These are phyloP conservation scores for Halyomorpha halys DNA, from an alignment of 1,140 invertebrate species.

Conservation along the genomic window DNA sequence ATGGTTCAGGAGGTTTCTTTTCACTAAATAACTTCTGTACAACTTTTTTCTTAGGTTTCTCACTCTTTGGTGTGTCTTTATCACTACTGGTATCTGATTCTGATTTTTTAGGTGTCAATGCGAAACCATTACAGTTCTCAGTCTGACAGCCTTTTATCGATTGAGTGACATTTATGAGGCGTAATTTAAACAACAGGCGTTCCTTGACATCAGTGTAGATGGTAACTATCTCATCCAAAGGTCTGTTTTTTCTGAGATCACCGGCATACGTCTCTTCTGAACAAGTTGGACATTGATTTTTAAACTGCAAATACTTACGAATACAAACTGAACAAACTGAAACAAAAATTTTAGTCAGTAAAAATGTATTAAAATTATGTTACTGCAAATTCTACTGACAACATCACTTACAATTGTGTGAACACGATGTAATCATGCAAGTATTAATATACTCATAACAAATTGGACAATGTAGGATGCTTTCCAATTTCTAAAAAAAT, in stretches of 20 bases:
- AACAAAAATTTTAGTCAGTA: conserved; percentile 29
- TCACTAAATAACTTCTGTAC: conserved; percentile 14
- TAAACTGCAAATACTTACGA: conserved; percentile 43
- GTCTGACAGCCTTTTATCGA: neutral
- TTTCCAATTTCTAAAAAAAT: neutral
- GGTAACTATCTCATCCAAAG: conserved; percentile 36
- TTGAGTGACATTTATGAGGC: neutral
- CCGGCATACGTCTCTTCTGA: conserved; percentile 41
- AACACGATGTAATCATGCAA: conserved; percentile 39
- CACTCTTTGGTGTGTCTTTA: conserved; percentile 11
- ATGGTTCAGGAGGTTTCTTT: neutral
- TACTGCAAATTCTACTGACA: conserved; percentile 3
- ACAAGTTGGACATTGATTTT: conserved; percentile 44
- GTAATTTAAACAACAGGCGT: neutral
- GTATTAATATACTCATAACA: conserved; percentile 42
- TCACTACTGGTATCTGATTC: neutral
- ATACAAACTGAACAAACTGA: conserved; percentile 49
- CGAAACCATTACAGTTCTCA: neutral
- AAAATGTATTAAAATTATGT: neutral
- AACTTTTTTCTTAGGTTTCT: neutral
- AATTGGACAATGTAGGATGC: conserved; percentile 35
- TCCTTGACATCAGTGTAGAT: conserved; percentile 33
- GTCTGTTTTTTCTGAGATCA: conserved; percentile 42
- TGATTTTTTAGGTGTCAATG: neutral
- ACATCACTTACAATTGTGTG: conserved; percentile 39